Conservation (phyloP, 2,888 invertebrate genomes). For the Branchipolynoe longqiensis region DNA sequence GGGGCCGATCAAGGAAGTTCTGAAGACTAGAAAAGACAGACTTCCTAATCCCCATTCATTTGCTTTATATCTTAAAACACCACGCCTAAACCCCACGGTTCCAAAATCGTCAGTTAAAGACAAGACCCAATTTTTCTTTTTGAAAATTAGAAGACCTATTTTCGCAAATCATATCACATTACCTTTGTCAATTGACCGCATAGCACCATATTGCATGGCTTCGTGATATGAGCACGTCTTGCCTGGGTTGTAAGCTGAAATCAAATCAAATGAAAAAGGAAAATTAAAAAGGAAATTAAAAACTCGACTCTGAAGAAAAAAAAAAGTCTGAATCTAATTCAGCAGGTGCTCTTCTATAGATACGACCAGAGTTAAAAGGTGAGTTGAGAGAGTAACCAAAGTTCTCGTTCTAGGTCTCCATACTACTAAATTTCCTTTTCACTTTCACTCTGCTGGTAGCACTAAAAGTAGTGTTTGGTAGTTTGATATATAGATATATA, state of each 20-base stretch:
- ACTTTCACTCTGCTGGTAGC: slow-evolving; percentile 41
- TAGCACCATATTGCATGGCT: slow-evolving; percentile 57
- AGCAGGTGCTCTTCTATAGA: slow-evolving; percentile 54
- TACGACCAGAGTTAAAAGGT: slow-evolving; percentile 43
- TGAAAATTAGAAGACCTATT: too few relatives aligned
- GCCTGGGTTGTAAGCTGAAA: slow-evolving; percentile 57
- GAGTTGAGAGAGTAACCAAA: slow-evolving; percentile 50
- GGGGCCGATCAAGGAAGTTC: too few relatives aligned
- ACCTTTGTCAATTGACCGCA: slow-evolving; percentile 56
- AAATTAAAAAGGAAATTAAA: slow-evolving; percentile 54
- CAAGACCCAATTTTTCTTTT: too few relatives aligned
- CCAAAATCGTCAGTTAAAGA: too few relatives aligned
- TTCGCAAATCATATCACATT: too few relatives aligned
- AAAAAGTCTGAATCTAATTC: slow-evolving; percentile 22
- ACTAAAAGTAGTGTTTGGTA: too few relatives aligned
- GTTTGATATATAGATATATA: too few relatives aligned
- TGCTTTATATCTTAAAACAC: too few relatives aligned
- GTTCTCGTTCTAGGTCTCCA: slow-evolving; percentile 23
- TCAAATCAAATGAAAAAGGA: slow-evolving; percentile 57
- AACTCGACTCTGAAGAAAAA: slow-evolving; percentile 29
- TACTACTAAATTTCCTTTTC: too few relatives aligned
- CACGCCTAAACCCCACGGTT: too few relatives aligned
- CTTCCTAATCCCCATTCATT: too few relatives aligned
- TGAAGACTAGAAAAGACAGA: too few relatives aligned
- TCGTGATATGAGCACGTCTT: slow-evolving; percentile 57